Evolutionary conservation across 53 echinoderm and acorn worm genomes (phyloP).

Genomic region (Paracentrotus lividus): DNA sequence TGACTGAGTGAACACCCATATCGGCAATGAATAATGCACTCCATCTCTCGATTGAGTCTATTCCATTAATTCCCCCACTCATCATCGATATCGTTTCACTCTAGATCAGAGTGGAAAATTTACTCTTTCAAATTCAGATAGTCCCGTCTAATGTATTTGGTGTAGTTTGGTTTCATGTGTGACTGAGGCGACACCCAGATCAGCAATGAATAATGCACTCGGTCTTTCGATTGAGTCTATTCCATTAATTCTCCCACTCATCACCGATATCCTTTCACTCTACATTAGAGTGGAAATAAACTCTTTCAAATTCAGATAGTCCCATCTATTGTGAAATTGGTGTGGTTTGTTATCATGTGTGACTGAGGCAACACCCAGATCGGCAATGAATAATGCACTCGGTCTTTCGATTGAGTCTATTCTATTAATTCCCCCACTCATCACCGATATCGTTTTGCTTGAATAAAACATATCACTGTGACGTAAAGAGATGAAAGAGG

Average conservation of each 20-base stretch:
- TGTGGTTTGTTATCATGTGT: not conserved
- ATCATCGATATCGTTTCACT: slow-evolving; percentile 24
- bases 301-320: too few species aligned
- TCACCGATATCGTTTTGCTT: slow-evolving; percentile 10
- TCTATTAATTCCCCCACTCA: slow-evolving; percentile 27
- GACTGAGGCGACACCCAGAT: not conserved
- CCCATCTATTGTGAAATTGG: not conserved
- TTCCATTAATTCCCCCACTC: slow-evolving; percentile 38
- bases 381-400: not conserved
- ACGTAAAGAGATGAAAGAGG: not conserved
- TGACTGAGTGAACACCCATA: not conserved
- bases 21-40: slow-evolving; percentile 22
- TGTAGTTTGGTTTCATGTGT: not conserved
- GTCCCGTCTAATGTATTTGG: too few species aligned
- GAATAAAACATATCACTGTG: slow-evolving; percentile 33
- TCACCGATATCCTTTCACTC: slow-evolving; percentile 1
- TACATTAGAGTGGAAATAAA: too few species aligned
- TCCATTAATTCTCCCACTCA: slow-evolving; percentile 35
- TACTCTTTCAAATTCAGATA: too few species aligned
- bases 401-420: slow-evolving; percentile 13
- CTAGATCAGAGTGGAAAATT: too few species aligned
- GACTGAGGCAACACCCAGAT: not conserved
- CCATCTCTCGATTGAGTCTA: slow-evolving; percentile 22
- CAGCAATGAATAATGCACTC: slow-evolving; percentile 25
- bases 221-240: slow-evolving; percentile 15